Base-by-base conservation (phyloP, 2,888 invertebrate genomes). In the Orthonychiurus folsomi region DNA sequence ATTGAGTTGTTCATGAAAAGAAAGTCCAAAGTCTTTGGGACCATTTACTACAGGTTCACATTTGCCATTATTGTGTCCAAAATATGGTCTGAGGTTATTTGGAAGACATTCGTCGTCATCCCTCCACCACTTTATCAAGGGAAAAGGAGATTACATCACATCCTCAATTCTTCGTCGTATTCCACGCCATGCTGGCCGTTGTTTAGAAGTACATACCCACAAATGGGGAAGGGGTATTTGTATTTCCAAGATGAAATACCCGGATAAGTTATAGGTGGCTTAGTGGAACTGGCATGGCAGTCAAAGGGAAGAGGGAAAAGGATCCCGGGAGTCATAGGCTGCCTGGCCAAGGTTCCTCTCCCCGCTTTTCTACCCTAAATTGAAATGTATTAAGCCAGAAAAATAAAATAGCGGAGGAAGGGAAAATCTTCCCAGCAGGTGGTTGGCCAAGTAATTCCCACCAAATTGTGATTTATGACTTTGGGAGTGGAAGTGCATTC, bases 401-500 rank as follows among this genome's bases (percentile, higher is more conserved):
- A 65, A 69, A 69, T 69, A 68, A 69, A 69, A 70, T 68, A 64
- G 64, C 61, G 60, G 24, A 50, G 25, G n/a, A n/a, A n/a, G 59
- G 66, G 67, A 64, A 69, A 69, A 69, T 63, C 67, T 64, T 63
- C 72, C 69, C 68, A 69, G 69, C 69, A 70, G 70, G 72, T 70
- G 70, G 72, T 72, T 72, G 72, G 70, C 65, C 68, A 66, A 70
- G 72, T 72, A 72, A 72, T 72, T 70, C 70, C 66, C 68, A 68
- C 72, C 70, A 72, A 72, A 72, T 72, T 72, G 72, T 72, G 72
- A 72, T 72, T 72, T 72, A 72, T 72, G 69, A 64, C 56, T 67
- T 20, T 20, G 48, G 21, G 52, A 52, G 52, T 21, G 52, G 20
- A 52, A 23, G 21, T 20, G 9, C 52, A 52, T 21, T 23, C 21